Evolutionary conservation across 92 coral and sea anemone species (phyloP).

Genomic region (Parazoanthus swiftii): DNA sequence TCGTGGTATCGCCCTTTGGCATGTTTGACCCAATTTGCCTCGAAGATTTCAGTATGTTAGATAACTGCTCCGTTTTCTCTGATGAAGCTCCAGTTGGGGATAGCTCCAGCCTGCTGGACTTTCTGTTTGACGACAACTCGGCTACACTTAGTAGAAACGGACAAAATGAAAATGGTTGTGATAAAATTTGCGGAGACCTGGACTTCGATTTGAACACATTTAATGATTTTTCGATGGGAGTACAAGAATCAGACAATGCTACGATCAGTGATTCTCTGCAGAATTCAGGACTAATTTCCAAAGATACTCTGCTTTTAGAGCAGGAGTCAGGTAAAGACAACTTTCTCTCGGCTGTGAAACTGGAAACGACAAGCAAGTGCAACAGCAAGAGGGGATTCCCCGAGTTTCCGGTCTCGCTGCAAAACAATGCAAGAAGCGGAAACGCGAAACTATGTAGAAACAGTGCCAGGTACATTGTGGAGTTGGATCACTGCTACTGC

Average conservation of each 20-base stretch:
- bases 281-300: neutral
- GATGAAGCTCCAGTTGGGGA: neutral
- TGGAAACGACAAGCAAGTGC: neutral
- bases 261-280: too few species aligned
- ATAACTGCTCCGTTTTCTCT: neutral
- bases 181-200: neutral
- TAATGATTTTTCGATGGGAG: neutral
- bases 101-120: neutral
- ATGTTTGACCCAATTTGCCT: neutral
- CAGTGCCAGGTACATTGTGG: neutral
- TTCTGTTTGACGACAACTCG: neutral
- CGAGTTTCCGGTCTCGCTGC: neutral
- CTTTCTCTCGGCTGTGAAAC: neutral
- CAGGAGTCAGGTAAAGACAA: neutral
- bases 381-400: conserved; percentile 18
- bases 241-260: neutral
- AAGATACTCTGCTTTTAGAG: neutral
- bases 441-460: neutral
- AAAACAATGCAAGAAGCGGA: neutral
- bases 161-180: neutral
- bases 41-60: neutral
- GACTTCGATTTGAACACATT: neutral
- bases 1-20: neutral
- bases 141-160: neutral
- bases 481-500: conserved; percentile 20